Conservation (phyloP, 2,888 invertebrate genomes). For the Plusia festucae region DNA sequence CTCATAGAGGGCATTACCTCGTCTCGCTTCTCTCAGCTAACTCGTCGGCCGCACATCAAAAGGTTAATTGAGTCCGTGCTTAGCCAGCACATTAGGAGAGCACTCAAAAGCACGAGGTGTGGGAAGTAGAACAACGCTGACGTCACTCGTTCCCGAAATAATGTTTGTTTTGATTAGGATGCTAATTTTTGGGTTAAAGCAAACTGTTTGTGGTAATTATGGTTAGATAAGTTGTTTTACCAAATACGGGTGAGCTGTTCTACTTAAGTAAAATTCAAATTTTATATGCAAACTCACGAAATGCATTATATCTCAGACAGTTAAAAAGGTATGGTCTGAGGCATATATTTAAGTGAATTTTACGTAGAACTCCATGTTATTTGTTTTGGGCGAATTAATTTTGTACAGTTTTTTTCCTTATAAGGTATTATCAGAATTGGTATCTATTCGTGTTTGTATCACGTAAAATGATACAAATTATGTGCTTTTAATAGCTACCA, state of each 20-base stretch:
- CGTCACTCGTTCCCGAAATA: conserved; percentile 1
- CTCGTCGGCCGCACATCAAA: conserved; percentile 48
- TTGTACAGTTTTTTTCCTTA: too few relatives aligned
- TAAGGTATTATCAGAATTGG: too few relatives aligned
- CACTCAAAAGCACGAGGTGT: conserved; percentile 17
- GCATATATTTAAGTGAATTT: too few relatives aligned
- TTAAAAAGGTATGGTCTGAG: too few relatives aligned
- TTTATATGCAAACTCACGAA: conserved; percentile 1
- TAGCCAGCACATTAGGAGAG: conserved; percentile 48
- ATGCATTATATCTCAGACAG: too few relatives aligned
- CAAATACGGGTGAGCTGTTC: not conserved
- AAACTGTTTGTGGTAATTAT: conserved; percentile 19
- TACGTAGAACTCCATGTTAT: not conserved
- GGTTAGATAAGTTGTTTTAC: not conserved
- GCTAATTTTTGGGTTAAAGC: conserved; percentile 12
- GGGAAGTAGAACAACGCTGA: conserved; percentile 9
- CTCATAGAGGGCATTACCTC: conserved; percentile 41
- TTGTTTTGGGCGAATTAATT: too few relatives aligned
- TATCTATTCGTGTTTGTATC: too few relatives aligned
- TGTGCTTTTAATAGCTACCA: too few relatives aligned
- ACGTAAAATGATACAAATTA: too few relatives aligned
- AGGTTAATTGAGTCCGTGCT: conserved; percentile 39
- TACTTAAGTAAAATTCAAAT: too few relatives aligned
- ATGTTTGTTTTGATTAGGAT: conserved; percentile 19
- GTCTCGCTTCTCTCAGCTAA: conserved; percentile 56